Evolutionary conservation across 2,888 invertebrate species (phyloP).

Genomic region (Lysandra bellargus): DNA sequence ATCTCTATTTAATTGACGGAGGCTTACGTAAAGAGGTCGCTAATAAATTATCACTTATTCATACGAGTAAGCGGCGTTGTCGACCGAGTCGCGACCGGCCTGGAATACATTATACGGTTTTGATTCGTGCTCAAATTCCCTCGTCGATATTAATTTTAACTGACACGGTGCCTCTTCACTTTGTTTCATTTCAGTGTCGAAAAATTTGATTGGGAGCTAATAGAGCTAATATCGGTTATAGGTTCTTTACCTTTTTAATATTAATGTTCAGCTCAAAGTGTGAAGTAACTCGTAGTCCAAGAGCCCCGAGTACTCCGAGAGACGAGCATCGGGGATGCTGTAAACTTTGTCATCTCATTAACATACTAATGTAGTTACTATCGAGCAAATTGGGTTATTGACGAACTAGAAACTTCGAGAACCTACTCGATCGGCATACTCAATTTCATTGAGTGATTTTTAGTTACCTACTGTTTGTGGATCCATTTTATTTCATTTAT

Average conservation of each 20-base stretch:
- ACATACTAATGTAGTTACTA: constrained; percentile 16
- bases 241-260: background rate
- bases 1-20: background rate
- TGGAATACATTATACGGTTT: constrained; percentile 24
- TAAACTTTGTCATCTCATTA: constrained; percentile 22
- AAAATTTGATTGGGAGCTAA: background rate
- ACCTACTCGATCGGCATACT: background rate
- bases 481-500: background rate
- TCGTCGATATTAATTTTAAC: constrained; percentile 4
- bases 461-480: background rate
- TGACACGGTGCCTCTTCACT: constrained; percentile 1
- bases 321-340: background rate
- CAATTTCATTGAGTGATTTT: constrained; percentile 2
- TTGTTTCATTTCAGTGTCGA: background rate
- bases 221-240: background rate
- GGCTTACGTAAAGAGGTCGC: background rate
- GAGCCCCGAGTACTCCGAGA: background rate
- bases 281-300: background rate
- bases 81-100: background rate
- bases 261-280: background rate
- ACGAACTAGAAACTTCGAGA: constrained; percentile 5
- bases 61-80: background rate
- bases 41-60: constrained; percentile 6
- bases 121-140: background rate
- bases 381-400: constrained; percentile 12